Conservation (phyloP, 1,140 invertebrate genomes). For the Brachionus plicatilis region DNA sequence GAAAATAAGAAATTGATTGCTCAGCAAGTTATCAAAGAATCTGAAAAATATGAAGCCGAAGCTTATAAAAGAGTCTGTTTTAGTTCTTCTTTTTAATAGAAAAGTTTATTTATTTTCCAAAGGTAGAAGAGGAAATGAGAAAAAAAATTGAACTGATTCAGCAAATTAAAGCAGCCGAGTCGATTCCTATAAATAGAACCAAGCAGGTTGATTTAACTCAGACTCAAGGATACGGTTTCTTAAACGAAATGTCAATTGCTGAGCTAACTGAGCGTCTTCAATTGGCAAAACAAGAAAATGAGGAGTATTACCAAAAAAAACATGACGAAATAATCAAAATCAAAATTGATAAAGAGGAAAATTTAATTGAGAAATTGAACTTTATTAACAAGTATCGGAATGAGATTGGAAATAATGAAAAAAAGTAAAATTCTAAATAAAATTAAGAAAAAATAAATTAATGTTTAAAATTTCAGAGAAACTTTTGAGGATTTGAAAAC, state of each 20-base stretch:
- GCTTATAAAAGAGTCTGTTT: conserved; percentile 7
- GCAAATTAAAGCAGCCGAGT: conserved; percentile 54
- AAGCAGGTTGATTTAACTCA: conserved; percentile 53
- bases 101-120: not conserved
- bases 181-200: conserved; percentile 45
- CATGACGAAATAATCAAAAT: conserved; percentile 51
- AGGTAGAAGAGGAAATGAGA: conserved; percentile 55
- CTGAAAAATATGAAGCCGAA: not conserved
- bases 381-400: conserved; percentile 22
- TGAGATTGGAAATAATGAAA: not conserved
- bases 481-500: not conserved
- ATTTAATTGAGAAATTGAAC: conserved; percentile 28
- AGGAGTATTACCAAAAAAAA: conserved; percentile 50
- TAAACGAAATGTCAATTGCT: conserved; percentile 55
- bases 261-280: conserved; percentile 53
- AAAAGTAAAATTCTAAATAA: not conserved
- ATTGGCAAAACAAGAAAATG: conserved; percentile 47
- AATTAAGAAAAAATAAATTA: not conserved
- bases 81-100: not conserved
- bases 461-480: not conserved
- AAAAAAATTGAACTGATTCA: conserved; percentile 54
- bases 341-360: conserved; percentile 48
- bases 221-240: conserved; percentile 50
- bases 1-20: conserved; percentile 25
- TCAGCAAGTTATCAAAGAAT: conserved; percentile 36